Percentiles rank a stretch among this genome's conserved stretches.
Conservation (phyloP, 1,140 invertebrate genomes). For the Calliphora vicina region DNA sequence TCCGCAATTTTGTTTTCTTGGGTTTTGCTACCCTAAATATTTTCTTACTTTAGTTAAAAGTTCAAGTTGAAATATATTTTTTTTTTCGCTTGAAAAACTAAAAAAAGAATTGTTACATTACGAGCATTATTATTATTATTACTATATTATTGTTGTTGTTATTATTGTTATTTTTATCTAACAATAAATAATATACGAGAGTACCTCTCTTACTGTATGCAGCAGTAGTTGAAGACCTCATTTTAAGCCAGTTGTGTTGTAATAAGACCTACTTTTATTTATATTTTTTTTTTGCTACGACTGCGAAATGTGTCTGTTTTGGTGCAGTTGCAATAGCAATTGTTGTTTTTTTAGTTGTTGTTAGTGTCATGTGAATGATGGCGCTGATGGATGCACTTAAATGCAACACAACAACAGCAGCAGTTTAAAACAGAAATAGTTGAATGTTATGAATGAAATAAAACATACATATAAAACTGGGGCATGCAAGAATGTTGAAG, state of each 20-base stretch:
- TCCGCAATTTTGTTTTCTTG: too few species aligned
- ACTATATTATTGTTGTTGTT: too few species aligned
- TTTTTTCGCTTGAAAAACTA: too few species aligned
- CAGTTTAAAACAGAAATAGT: not conserved
- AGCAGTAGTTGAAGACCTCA: not conserved
- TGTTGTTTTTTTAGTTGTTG: not conserved
- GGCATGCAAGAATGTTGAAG: not conserved
- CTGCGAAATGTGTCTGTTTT: not conserved
- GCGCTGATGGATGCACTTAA: not conserved
- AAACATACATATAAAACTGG: not conserved
- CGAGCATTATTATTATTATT: too few species aligned
- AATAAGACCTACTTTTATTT: not conserved
- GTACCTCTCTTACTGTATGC: too few species aligned
- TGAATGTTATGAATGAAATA: not conserved
- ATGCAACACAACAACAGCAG: not conserved
- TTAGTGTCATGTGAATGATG: not conserved
- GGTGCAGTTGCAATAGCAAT: not conserved
- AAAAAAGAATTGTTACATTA: too few species aligned
- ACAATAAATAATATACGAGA: too few species aligned
- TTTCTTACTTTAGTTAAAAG: too few species aligned
- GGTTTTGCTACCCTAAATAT: too few species aligned
- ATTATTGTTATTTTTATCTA: too few species aligned
- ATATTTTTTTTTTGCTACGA: not conserved
- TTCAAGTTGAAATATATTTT: too few species aligned
- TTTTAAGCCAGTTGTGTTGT: not conserved